phyloP scores from a whole-genome alignment of 2,888 invertebrate species.

The Scaptomyza cyrtandrae region DNA sequence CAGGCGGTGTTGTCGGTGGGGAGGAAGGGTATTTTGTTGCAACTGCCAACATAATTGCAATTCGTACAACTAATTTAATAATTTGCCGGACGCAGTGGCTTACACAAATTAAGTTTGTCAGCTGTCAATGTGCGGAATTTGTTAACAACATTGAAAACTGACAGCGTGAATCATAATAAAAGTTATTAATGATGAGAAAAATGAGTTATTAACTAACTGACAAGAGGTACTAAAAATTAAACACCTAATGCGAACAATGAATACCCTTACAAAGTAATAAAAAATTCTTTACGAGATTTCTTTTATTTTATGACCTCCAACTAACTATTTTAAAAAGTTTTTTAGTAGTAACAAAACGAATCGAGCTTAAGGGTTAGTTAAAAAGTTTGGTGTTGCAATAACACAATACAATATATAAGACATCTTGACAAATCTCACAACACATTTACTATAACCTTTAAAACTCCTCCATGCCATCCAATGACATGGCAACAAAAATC shows the following conservation, averaged over 20 bases:
- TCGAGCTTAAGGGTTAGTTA: no score
- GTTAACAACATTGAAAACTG: conserved; percentile 83
- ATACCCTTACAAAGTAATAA: conserved; percentile 17
- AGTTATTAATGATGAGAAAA: conserved; percentile 80
- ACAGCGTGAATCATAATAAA: conserved; percentile 82
- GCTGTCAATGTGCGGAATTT: conserved; percentile 82
- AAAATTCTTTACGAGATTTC: no score
- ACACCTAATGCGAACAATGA: conserved; percentile 14
- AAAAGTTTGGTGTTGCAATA: no score
- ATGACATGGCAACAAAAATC: conserved; percentile 29
- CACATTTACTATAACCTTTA: conserved; percentile 19
- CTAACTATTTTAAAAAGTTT: no score
- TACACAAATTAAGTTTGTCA: conserved; percentile 83
- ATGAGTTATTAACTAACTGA: conserved; percentile 77
- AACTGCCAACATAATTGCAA: conserved; percentile 60
- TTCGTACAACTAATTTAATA: conserved; percentile 77
- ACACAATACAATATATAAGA: no score
- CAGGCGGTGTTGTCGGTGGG: conserved; percentile 2
- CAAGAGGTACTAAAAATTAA: neutral
- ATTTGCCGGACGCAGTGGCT: conserved; percentile 53
- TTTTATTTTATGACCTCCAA: no score
- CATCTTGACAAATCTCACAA: neutral
- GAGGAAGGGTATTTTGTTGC: neutral
- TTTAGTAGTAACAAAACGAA: no score
- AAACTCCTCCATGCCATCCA: neutral